phyloP scores from a whole-genome alignment of 2,113 vertebrate genomes.

The Seriola quinqueradiata region DNA sequence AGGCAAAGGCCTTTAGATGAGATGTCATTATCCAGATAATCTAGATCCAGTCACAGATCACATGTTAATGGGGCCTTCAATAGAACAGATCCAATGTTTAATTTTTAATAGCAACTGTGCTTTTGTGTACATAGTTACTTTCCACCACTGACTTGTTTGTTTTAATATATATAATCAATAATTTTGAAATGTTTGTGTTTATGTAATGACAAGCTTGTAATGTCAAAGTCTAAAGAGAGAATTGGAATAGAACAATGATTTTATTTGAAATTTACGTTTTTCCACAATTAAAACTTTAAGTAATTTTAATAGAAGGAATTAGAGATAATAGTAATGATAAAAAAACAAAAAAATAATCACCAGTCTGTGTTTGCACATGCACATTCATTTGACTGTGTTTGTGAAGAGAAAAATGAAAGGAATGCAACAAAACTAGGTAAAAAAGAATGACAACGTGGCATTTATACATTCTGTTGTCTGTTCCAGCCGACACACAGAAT shows the following conservation, averaged over 20 bases:
- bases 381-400: background rate
- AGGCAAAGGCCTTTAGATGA: background rate
- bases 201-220: background rate
- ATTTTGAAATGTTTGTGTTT: too few species aligned
- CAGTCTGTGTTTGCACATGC: background rate
- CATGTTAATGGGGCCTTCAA: too few species aligned
- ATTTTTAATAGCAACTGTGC: too few species aligned
- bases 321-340: background rate
- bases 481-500: background rate
- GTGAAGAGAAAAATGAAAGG: background rate
- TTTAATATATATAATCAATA: too few species aligned
- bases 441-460: background rate
- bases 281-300: background rate
- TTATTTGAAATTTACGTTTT: background rate
- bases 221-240: background rate
- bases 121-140: too few species aligned
- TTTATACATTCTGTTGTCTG: background rate
- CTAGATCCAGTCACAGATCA: too few species aligned
- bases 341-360: background rate
- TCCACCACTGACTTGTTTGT: too few species aligned
- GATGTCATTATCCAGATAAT: background rate
- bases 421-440: slow-evolving; percentile 5
- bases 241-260: background rate
- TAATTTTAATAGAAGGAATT: background rate
- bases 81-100: too few species aligned